These are phyloP conservation scores for Cantharis flavilabris DNA, from an alignment of 2,888 invertebrate genomes.

Conservation along the genomic window DNA sequence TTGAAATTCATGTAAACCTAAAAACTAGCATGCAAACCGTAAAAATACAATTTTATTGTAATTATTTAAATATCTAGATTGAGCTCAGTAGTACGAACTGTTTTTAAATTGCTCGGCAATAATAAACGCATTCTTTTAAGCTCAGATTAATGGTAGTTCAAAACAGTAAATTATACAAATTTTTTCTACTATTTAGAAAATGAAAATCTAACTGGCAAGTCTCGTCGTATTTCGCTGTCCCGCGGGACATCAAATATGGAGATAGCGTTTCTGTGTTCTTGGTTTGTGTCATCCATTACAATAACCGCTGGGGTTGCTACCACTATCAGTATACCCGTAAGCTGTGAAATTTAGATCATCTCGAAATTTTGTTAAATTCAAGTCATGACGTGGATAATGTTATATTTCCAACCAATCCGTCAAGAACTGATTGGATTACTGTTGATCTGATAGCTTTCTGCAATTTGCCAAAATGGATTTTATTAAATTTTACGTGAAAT, in stretches of 20 bases:
- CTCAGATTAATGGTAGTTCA: not conserved
- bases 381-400: constrained; percentile 12
- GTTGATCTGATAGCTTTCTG: not conserved
- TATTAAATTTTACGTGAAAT: not conserved
- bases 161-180: not conserved
- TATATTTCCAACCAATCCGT: not conserved
- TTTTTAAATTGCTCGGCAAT: not conserved
- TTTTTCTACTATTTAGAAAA: not conserved
- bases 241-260: constrained; percentile 54
- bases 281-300: constrained; percentile 30
- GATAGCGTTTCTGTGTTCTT: constrained; percentile 53
- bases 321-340: constrained; percentile 18
- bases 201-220: constrained; percentile 13
- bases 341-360: constrained; percentile 5
- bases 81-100: not conserved
- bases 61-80: not conserved
- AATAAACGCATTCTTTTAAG: not conserved
- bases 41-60: not conserved
- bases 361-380: constrained; percentile 21
- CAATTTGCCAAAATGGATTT: not conserved
- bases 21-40: not conserved
- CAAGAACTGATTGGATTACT: constrained; percentile 9
- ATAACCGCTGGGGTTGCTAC: constrained; percentile 18
- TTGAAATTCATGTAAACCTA: not conserved
- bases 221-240: constrained; percentile 34